phyloP scores from a whole-genome alignment of 2,888 invertebrate genomes.

The Euclidia mi region DNA sequence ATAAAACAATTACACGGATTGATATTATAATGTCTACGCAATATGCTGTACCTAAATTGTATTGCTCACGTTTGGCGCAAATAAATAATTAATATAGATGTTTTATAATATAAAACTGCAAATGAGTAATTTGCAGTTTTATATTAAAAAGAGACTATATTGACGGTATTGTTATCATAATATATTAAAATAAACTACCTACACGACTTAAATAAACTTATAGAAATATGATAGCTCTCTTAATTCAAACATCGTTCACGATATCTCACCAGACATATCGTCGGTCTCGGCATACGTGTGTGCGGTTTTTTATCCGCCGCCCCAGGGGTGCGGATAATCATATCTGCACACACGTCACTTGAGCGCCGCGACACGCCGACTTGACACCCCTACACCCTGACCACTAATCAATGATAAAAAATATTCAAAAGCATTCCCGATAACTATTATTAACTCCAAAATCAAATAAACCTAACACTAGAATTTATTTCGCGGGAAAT shows the following conservation, averaged over 20 bases:
- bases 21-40: too few relatives aligned
- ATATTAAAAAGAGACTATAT: too few relatives aligned
- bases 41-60: too few relatives aligned
- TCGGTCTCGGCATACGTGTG: slow-evolving; percentile 51
- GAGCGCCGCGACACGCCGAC: slow-evolving; percentile 66
- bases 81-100: too few relatives aligned
- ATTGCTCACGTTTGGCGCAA: too few relatives aligned
- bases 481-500: slow-evolving; percentile 49
- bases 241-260: slow-evolving; percentile 20
- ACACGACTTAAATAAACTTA: not conserved
- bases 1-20: too few relatives aligned
- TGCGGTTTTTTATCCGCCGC: slow-evolving; percentile 68
- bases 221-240: not conserved
- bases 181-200: not conserved
- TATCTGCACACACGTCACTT: slow-evolving; percentile 84
- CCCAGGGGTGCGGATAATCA: slow-evolving; percentile 80
- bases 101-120: too few relatives aligned
- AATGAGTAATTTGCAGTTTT: too few relatives aligned
- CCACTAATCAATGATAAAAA: slow-evolving; percentile 76
- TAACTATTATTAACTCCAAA: slow-evolving; percentile 60
- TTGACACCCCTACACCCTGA: slow-evolving; percentile 77
- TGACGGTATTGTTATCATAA: too few relatives aligned
- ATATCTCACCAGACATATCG: slow-evolving; percentile 63
- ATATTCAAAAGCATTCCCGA: slow-evolving; percentile 38
- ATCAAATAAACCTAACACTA: slow-evolving; percentile 50